Evolutionary conservation across 2,113 vertebrate genomes (phyloP).

Genomic region (Cheilinus undulatus): DNA sequence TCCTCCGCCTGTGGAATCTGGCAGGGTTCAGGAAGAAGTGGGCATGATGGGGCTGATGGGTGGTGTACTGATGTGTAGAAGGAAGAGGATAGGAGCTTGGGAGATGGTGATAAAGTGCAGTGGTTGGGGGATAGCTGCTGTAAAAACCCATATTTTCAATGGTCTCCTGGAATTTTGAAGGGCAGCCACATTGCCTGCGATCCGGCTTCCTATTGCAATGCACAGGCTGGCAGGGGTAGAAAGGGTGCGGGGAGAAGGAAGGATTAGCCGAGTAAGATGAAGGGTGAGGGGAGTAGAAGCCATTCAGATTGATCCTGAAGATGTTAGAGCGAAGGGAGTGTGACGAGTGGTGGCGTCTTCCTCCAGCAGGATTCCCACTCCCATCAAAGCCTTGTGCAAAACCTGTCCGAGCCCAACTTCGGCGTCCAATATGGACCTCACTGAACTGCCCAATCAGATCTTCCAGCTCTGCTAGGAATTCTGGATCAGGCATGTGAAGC

Average conservation of each 20-base stretch:
- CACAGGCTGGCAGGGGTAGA: slow-evolving; percentile 89
- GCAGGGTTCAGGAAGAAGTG: slow-evolving; percentile 95
- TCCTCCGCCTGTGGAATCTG: slow-evolving; percentile 95
- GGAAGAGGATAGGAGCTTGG: slow-evolving; percentile 74
- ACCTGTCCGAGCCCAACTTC: slow-evolving; percentile 80
- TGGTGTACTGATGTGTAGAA: slow-evolving; percentile 83
- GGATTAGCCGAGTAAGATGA: slow-evolving; percentile 64
- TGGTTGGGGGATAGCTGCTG: slow-evolving; percentile 90
- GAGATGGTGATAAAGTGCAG: slow-evolving; percentile 90
- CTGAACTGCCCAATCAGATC: slow-evolving; percentile 90
- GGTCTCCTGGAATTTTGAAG: slow-evolving; percentile 92
- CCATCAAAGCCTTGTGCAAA: slow-evolving; percentile 61
- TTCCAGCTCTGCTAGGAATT: slow-evolving; percentile 93
- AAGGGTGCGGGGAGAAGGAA: slow-evolving; percentile 80
- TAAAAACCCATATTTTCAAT: slow-evolving; percentile 95
- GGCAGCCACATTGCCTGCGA: slow-evolving; percentile 92
- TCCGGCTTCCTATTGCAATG: slow-evolving; percentile 92
- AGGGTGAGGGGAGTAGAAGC: slow-evolving; percentile 93
- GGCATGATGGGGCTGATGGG: slow-evolving; percentile 85
- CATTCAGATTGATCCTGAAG: slow-evolving; percentile 92
- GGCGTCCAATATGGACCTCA: slow-evolving; percentile 91
- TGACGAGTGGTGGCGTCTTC: slow-evolving; percentile 86
- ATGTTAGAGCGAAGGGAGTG: slow-evolving; percentile 94
- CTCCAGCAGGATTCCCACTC: slow-evolving; percentile 56
- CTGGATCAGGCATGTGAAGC: slow-evolving; percentile 91